These are phyloP conservation scores for Scrobipalpa atriplicella DNA, from an alignment of 2,888 invertebrate species.

Conservation along the genomic window DNA sequence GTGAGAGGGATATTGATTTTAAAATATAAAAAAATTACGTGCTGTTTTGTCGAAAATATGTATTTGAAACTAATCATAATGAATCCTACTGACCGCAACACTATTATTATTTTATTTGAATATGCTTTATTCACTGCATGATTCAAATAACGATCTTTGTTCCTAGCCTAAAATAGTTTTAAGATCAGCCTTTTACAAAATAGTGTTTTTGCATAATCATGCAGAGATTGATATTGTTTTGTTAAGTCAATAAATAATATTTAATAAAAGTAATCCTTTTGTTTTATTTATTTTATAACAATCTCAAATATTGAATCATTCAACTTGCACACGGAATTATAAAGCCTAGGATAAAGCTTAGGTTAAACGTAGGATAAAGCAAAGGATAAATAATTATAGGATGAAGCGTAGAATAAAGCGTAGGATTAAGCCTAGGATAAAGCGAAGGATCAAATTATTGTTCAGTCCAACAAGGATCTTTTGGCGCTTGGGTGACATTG, in stretches of 20 bases:
- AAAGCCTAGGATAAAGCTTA: too few species aligned
- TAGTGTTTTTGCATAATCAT: constrained; percentile 11
- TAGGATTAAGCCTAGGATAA: too few species aligned
- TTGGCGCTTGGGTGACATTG: too few species aligned
- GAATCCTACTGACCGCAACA: background rate
- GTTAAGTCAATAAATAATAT: constrained; percentile 26
- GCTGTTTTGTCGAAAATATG: too few species aligned
- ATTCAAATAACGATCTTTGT: background rate
- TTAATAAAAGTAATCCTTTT: constrained; percentile 10
- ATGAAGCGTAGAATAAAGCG: too few species aligned
- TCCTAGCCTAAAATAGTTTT: constrained; percentile 1
- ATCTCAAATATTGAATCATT: background rate
- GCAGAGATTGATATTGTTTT: constrained; percentile 23
- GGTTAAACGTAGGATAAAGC: too few species aligned
- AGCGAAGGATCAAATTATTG: too few species aligned
- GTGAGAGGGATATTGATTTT: too few species aligned
- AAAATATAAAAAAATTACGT: too few species aligned
- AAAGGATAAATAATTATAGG: too few species aligned
- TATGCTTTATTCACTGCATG: background rate
- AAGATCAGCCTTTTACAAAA: constrained; percentile 19
- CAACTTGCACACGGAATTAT: too few species aligned
- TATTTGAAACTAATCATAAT: background rate
- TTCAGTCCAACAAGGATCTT: too few species aligned
- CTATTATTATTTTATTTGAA: background rate
- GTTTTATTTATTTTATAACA: background rate